Conservation (phyloP, 2,888 invertebrate species). For the Gastracanthus pulcherrimus region DNA sequence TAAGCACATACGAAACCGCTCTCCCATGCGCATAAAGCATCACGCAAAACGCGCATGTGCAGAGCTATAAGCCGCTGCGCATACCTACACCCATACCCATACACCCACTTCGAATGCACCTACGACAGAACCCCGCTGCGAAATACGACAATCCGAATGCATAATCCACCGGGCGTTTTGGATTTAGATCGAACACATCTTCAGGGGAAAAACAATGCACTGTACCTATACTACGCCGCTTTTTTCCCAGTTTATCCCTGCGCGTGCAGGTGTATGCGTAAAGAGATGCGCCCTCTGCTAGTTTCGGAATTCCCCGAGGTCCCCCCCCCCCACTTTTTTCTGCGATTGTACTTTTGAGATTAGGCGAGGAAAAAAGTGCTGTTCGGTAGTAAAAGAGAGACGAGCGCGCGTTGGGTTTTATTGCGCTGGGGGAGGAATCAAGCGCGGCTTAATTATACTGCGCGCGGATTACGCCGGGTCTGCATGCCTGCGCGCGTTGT, state of each 20-base stretch:
- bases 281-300: no score
- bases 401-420: neutral
- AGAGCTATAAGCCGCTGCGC: neutral
- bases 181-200: no score
- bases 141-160: neutral
- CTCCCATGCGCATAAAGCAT: neutral
- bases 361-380: neutral
- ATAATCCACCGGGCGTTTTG: neutral
- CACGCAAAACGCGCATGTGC: no score
- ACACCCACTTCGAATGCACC: neutral
- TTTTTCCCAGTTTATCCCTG: no score
- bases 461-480: neutral
- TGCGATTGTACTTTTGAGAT: slow-evolving; percentile 1
- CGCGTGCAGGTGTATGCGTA: no score
- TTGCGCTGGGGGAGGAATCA: no score
- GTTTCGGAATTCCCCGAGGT: no score
- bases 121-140: neutral
- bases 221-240: no score
- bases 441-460: neutral
- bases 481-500: neutral
- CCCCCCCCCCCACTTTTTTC: no score
- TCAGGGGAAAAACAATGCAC: no score
- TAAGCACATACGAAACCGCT: neutral
- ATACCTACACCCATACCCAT: neutral
- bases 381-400: neutral